These are phyloP conservation scores for Parapristionchus giblindavisi DNA, from an alignment of 2,888 invertebrate species.

Conservation along the genomic window DNA sequence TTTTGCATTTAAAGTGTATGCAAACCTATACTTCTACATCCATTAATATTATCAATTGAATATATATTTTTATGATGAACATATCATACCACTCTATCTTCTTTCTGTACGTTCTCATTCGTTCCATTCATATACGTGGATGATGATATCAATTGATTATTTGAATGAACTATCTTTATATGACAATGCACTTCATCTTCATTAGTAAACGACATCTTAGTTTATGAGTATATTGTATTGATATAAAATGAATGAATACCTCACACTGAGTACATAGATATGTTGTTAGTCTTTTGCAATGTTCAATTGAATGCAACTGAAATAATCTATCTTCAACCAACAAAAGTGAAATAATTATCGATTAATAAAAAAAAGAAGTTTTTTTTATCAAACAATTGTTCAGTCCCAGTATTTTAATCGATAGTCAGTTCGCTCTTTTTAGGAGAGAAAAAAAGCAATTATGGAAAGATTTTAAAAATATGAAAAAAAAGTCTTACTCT, in stretches of 20 bases:
- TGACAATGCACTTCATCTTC: not conserved
- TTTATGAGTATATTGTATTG: not conserved
- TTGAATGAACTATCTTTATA: constrained; percentile 3
- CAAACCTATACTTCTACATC: too few species aligned
- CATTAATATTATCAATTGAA: too few species aligned
- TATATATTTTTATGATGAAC: too few species aligned
- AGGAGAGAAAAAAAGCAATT: not conserved
- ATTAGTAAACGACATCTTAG: not conserved
- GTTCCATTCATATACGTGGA: too few species aligned
- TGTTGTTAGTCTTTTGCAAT: not conserved
- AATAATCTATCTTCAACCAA: not conserved
- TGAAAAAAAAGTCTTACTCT: not conserved
- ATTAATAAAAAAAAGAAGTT: not conserved
- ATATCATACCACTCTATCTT: too few species aligned
- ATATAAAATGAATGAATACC: not conserved
- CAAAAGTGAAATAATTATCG: not conserved
- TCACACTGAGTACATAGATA: not conserved
- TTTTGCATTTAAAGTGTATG: too few species aligned
- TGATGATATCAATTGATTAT: too few species aligned
- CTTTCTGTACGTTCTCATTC: too few species aligned
- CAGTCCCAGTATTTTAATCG: not conserved
- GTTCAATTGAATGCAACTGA: not conserved
- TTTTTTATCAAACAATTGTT: not conserved
- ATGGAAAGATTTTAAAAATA: not conserved
- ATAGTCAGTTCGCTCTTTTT: not conserved